phyloP scores from a whole-genome alignment of 1,140 invertebrate species.

The Achatina immaculata region DNA sequence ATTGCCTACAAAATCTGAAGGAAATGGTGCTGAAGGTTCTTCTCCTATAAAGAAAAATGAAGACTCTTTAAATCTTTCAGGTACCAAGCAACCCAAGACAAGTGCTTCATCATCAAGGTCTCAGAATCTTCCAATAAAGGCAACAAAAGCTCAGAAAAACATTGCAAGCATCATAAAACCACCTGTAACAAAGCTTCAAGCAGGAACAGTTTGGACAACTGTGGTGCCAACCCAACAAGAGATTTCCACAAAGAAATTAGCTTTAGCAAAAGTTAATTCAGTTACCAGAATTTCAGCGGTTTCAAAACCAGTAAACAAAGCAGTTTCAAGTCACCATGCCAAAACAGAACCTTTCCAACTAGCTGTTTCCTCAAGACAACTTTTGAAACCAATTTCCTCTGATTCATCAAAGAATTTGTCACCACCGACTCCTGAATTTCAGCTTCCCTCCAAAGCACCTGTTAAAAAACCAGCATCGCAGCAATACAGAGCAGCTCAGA shows the following conservation, averaged over 20 bases:
- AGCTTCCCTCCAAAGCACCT: not conserved
- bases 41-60: not conserved
- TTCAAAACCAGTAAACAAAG: not conserved
- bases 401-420: not conserved
- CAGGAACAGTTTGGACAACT: not conserved
- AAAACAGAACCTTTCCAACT: not conserved
- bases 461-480: not conserved
- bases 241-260: not conserved
- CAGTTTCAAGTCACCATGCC: not conserved
- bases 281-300: not conserved
- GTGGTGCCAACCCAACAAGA: not conserved
- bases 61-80: not conserved
- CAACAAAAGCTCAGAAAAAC: not conserved
- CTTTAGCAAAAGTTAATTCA: not conserved
- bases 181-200: not conserved
- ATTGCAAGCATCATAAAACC: not conserved
- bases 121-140: not conserved
- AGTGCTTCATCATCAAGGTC: not conserved
- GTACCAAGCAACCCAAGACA: not conserved
- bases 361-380: constrained; percentile 1
- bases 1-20: not conserved
- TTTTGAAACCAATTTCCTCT: not conserved
- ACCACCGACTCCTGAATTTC: not conserved
- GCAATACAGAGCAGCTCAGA: not conserved
- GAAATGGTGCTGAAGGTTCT: no score